These are phyloP conservation scores for Spilogale gracilis DNA, from an alignment of 2,113 vertebrate genomes.

Conservation along the genomic window DNA sequence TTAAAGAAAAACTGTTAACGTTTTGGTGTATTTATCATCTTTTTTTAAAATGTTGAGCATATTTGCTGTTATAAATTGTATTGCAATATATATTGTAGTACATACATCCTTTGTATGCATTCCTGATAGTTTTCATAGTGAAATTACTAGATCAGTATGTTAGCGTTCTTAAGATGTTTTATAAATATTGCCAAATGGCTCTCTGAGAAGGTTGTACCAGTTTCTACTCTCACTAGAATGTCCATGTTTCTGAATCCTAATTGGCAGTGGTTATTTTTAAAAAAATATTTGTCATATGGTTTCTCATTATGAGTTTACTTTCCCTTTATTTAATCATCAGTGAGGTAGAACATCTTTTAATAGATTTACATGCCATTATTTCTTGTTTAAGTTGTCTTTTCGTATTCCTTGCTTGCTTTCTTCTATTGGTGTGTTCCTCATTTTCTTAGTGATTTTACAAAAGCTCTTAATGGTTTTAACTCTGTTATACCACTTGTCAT, in stretches of 20 bases:
- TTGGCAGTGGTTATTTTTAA: not conserved
- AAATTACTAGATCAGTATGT: not conserved
- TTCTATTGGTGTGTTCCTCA: not conserved
- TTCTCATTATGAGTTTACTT: slow-evolving; percentile 43
- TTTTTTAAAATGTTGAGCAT: not conserved
- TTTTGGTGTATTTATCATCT: not conserved
- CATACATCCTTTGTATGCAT: slow-evolving; percentile 19
- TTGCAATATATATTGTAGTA: not conserved
- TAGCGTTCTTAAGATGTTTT: slow-evolving; percentile 39
- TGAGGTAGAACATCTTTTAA: slow-evolving; percentile 9
- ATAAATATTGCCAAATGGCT: slow-evolving; percentile 21
- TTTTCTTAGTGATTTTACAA: slow-evolving; percentile 49
- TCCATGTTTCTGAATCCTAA: slow-evolving; percentile 5
- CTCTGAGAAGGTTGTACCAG: slow-evolving; percentile 43
- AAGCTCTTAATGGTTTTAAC: not conserved
- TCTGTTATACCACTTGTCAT: not conserved
- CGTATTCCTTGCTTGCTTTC: not conserved
- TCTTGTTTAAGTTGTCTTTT: not conserved
- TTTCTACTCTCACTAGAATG: not conserved
- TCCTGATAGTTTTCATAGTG: not conserved
- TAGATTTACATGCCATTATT: not conserved
- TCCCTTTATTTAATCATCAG: slow-evolving; percentile 57
- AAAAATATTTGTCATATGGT: not conserved
- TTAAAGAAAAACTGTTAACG: slow-evolving; percentile 21
- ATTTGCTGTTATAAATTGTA: slow-evolving; percentile 56